Evolutionary conservation across 2,888 invertebrate genomes (phyloP).

Genomic region (Kryphioiulus occultus): DNA sequence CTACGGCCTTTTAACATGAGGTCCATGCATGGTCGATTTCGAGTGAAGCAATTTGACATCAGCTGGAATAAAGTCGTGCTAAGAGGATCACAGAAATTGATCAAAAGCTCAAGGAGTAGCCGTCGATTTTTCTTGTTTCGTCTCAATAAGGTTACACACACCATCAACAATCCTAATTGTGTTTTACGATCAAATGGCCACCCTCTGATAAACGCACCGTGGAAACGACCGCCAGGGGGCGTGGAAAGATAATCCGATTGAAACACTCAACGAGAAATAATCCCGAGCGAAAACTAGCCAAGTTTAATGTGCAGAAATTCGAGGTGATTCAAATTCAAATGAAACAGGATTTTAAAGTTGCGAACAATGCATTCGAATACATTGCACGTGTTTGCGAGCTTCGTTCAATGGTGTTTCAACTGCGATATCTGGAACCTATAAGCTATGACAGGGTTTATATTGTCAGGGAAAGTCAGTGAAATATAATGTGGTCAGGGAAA

Average conservation of each 20-base stretch:
- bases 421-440: no score
- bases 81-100: conserved; percentile 39
- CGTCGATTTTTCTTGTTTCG: conserved; percentile 27
- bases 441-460: no score
- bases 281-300: not conserved
- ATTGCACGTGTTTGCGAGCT: no score
- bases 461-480: no score
- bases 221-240: not conserved
- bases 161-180: conserved; percentile 38
- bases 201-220: not conserved
- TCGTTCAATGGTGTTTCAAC: no score
- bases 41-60: conserved; percentile 26
- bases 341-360: not conserved
- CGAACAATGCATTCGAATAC: no score
- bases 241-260: conserved; percentile 2
- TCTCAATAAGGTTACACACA: conserved; percentile 35
- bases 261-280: conserved; percentile 3
- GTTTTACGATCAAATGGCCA: conserved; percentile 29
- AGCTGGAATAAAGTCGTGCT: conserved; percentile 9
- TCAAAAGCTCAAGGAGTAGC: conserved; percentile 20
- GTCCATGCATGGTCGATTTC: conserved; percentile 39
- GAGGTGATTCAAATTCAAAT: not conserved
- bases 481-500: no score
- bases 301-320: not conserved
- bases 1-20: conserved; percentile 14